phyloP scores from a whole-genome alignment of 2,113 vertebrate species.

The Calyptommatus sinebrachiatus region DNA sequence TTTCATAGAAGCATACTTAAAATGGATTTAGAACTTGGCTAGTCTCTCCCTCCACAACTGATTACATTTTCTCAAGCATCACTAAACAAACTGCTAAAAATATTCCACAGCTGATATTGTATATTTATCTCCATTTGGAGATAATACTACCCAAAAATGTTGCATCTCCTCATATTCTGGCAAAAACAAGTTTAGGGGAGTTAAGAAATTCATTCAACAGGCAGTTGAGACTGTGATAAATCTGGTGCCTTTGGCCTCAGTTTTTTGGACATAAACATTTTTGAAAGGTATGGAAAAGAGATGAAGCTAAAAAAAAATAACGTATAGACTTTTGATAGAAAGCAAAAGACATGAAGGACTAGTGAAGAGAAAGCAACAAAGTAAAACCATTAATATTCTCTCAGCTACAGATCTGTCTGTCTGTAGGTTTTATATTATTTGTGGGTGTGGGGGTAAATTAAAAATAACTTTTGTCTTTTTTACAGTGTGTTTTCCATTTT shows the following conservation, averaged over 20 bases:
- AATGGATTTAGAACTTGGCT: constrained; percentile 47
- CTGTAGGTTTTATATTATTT: too few species aligned
- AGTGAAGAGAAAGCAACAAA: constrained; percentile 37
- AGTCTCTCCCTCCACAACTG: constrained; percentile 38
- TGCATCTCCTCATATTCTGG: constrained; percentile 67
- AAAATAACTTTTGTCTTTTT: neutral
- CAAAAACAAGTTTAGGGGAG: constrained; percentile 60
- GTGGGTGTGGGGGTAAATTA: too few species aligned
- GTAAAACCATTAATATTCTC: neutral
- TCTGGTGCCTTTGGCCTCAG: constrained; percentile 70
- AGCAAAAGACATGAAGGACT: constrained; percentile 36
- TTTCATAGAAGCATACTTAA: constrained; percentile 43
- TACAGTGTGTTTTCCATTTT: neutral
- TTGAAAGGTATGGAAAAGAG: constrained; percentile 66
- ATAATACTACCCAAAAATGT: constrained; percentile 63
- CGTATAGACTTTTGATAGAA: constrained; percentile 44
- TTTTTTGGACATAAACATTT: constrained; percentile 60
- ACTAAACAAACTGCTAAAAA: constrained; percentile 65
- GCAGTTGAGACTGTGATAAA: constrained; percentile 69
- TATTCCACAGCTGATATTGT: constrained; percentile 57
- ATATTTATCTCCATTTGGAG: constrained; percentile 61
- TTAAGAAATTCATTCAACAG: constrained; percentile 66
- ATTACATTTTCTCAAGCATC: constrained; percentile 58
- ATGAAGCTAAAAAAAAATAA: constrained; percentile 58
- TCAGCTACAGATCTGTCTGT: too few species aligned